A percentile compares a stretch with the other conserved stretches of the same genome.
These are phyloP conservation scores for Drosophila paranaensis DNA, from an alignment of 2,888 invertebrate species.

Conservation along the genomic window DNA sequence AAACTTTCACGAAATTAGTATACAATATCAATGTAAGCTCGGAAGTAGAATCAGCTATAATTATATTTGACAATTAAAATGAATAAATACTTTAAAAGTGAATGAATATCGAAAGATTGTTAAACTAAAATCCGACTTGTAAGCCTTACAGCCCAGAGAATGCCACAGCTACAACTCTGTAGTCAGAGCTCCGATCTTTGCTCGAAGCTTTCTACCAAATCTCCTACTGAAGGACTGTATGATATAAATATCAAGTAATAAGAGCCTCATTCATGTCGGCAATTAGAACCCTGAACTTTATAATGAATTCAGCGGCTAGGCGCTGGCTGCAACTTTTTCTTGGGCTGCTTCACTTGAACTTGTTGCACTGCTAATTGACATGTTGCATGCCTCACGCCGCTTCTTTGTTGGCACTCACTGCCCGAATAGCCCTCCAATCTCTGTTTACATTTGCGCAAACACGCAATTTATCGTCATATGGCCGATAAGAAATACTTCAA, in stretches of 20 bases:
- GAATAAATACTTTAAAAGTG: background rate
- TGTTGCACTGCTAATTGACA: conserved; percentile 27
- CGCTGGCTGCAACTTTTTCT: background rate
- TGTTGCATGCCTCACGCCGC: conserved; percentile 47
- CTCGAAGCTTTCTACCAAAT: rapidly evolving
- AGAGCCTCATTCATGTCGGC: conserved; percentile 1
- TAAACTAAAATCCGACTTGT: background rate
- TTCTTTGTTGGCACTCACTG: conserved; percentile 31
- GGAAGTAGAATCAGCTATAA: background rate
- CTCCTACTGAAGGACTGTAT: background rate
- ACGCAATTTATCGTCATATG: conserved; percentile 59
- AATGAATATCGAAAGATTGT: background rate
- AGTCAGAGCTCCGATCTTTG: background rate
- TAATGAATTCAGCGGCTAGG: background rate
- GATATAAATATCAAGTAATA: background rate
- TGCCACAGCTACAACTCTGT: too few relatives aligned
- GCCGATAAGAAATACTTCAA: conserved; percentile 21
- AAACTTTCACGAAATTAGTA: background rate
- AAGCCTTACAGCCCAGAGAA: too few relatives aligned
- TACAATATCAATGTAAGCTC: background rate
- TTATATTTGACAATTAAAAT: background rate
- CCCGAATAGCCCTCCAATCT: conserved; percentile 3
- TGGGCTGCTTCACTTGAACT: conserved; percentile 2
- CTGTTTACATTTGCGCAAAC: conserved; percentile 56
- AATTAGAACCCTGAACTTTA: conserved; percentile 5